A percentile compares a stretch with the other conserved stretches of the same genome.
These are phyloP conservation scores for Bostrychus sinensis DNA, from an alignment of 2,113 vertebrate genomes.

Conservation along the genomic window DNA sequence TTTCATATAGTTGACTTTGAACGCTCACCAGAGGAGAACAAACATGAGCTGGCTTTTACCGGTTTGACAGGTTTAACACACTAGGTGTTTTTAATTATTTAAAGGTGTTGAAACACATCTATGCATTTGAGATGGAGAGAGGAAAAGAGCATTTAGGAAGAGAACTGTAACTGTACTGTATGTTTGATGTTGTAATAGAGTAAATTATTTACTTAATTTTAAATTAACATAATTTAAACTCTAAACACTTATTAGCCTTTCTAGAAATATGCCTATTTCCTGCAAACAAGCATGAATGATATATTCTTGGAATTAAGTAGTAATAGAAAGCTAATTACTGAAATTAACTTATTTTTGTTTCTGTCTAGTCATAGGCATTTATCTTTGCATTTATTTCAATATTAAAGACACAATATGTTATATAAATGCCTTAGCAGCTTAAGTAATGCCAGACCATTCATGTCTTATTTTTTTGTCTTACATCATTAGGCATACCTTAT, in stretches of 20 bases:
- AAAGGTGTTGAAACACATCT: neutral
- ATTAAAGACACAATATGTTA: conserved; percentile 29
- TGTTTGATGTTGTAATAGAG: neutral
- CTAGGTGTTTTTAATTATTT: neutral
- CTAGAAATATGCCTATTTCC: conserved; percentile 9
- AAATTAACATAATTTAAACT: conserved; percentile 1
- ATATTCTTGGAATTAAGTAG: neutral
- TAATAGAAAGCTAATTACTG: conserved; percentile 9
- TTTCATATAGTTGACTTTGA: conserved; percentile 10
- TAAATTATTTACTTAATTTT: too few relatives aligned
- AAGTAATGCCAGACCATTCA: conserved; percentile 36
- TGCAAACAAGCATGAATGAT: neutral
- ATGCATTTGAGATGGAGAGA: neutral
- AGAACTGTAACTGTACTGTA: too few relatives aligned
- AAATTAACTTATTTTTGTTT: conserved; percentile 1
- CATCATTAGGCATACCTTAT: conserved; percentile 72
- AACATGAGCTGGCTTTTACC: conserved; percentile 3
- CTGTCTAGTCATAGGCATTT: neutral
- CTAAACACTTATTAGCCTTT: neutral
- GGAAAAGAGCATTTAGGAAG: neutral
- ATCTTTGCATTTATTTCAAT: neutral
- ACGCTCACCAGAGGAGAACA: neutral
- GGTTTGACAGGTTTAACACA: conserved; percentile 35
- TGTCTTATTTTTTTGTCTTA: conserved; percentile 53
- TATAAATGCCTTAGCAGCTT: conserved; percentile 48